Base-by-base conservation (phyloP, 2,113 vertebrate species). In the Sardina pilchardus region DNA sequence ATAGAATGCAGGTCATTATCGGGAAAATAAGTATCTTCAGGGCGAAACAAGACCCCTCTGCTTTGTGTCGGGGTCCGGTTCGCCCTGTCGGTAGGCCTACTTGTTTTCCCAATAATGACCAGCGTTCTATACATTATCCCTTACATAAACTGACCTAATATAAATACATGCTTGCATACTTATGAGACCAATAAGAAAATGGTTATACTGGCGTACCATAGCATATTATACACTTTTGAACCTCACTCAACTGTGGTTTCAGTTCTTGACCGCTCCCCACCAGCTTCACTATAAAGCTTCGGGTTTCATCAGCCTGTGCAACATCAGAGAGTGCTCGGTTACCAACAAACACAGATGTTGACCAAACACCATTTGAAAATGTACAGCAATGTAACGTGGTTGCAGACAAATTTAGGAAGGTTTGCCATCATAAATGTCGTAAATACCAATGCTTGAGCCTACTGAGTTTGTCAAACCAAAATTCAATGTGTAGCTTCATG, bases 211-310 rank as follows among this genome's bases (percentile, higher is more conserved):
- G 71, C 92, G 95, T 91, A 97, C 97, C 96, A 9, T 95, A 96
- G 88, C 97, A 97, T 90, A 98, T 91, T 0, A 92, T 89, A 6
- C 97, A 99, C 50, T 30, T 87, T 86, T 85, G 92, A 75, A 95
- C 84, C 80, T 42, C 89, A 82, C 30, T 87, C 85, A 95, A 89
- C 9, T 95, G 94, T 0, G 92, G 19, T 0, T 34, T 87, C 88
- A 89, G 87, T 67, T 95, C 92, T 44, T 78, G 14, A 45, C 91
- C 48, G 0, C 84, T 90, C 85, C 93, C 90, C 94, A 95, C 92
- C 59, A 93, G 42, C 2, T 89, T 92, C 86, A 95, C 89, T 0
- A 94, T 90, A 86, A 96, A 95, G 82, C 84, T 92, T 53, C 91
- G 84, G 0, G 93, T 94, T 91, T 96, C 94, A 14, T 96, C 96